Base-by-base conservation (phyloP, 2,797 vertebrate genomes). In the Craterocephalus amniculus region DNA sequence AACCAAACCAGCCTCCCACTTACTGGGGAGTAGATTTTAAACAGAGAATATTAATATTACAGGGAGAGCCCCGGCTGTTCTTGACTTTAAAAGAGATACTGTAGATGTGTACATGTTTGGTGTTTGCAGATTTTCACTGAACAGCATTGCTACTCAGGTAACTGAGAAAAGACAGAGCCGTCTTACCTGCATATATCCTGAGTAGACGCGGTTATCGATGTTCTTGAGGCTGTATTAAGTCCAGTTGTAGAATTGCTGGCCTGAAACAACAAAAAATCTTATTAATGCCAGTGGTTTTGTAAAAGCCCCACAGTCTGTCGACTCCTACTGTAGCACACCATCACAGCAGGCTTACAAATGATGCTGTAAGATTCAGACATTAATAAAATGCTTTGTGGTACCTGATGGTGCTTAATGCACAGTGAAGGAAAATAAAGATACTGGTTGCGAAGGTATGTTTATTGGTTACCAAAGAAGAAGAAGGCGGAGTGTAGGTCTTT, bases 131-230 rank as follows among this genome's bases (percentile, higher is more conserved):
- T 52, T 55, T 48, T 72, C 38, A 48, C 8, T 22, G 26, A n/a
- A 65, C 13, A 0, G 1, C 31, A n/a, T 35, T 34, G 73, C 26
- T 48, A 34, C 11, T 20, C 13, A 31, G 0, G 18, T 40, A 22
- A 70, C 56, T 18, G 27, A 29, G 4, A 22, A 24, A n/a, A 57
- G 24, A 36, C n/a, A 20, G 16, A 24, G 22, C 1, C 6, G 48
- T 90, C 95, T 72, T 92, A 99, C 98, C 98, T 97, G 95, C 96
- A 97, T 84, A 96, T 96, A 90, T 99, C 96, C 94, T 98, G 96
- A 94, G 95, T 93, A 60, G 97, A 97, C 20, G 95, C 95, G 60
- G 95, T 95, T 83, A 96, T 94, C 1, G 97, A 97, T 54, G 95
- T 87, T 68, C 92, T 94, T 26, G 97, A 96, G 6, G 94, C 94